phyloP scores from a whole-genome alignment of 2,888 invertebrate species.

The Philhelius pedissequus region DNA sequence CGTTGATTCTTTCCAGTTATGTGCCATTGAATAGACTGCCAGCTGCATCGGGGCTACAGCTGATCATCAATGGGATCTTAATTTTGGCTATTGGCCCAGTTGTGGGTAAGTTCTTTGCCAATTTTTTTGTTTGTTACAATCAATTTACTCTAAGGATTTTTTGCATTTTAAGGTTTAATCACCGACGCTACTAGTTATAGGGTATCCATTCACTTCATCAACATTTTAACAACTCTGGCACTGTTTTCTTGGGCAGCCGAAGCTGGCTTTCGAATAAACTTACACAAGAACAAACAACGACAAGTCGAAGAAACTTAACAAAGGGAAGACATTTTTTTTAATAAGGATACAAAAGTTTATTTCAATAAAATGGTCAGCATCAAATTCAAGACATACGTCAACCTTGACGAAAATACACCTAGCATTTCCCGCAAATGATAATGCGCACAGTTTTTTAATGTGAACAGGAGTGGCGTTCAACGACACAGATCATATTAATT shows the following conservation, averaged over 20 bases:
- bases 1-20: constrained; percentile 85
- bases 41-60: constrained; percentile 85
- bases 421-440: neutral
- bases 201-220: constrained; percentile 74
- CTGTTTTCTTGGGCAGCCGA: constrained; percentile 73
- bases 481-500: neutral
- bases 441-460: neutral
- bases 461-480: neutral
- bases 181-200: constrained; percentile 73
- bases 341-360: no score
- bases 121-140: no score
- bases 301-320: constrained; percentile 26
- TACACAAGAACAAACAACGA: constrained; percentile 36
- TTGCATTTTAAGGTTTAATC: constrained; percentile 70
- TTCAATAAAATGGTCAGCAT: neutral
- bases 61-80: constrained; percentile 83
- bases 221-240: constrained; percentile 72
- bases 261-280: constrained; percentile 69
- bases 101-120: constrained; percentile 81
- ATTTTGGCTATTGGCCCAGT: constrained; percentile 83
- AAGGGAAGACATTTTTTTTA: no score
- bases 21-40: constrained; percentile 85
- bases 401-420: neutral
- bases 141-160: neutral
- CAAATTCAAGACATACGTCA: neutral